Base-by-base conservation (phyloP, 2,797 vertebrate genomes). In the Gambusia yucatana region DNA sequence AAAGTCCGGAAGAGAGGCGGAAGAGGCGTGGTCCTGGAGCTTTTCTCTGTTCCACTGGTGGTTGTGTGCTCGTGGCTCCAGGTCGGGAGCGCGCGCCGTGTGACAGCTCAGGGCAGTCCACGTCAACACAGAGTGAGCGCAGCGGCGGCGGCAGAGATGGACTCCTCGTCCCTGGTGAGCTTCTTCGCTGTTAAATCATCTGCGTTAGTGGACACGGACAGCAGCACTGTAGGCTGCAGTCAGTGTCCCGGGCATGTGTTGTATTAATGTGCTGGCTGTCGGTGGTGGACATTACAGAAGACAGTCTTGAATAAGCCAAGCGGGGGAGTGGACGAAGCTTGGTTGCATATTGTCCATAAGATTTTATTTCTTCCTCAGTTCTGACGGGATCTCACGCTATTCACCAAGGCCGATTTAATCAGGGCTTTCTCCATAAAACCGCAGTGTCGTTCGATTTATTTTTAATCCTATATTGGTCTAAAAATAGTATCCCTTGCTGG, bases 51-150 rank as follows among this genome's bases (percentile, higher is more conserved):
- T 8, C 63, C 4, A 41, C 82, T 43, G 43, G 61, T 3, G 39
- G 13, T 63, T 44, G 76, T 28, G 57, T 39, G 57, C 69, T 79
- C 67, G 76, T 84, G 61, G n/a, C 41, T 72, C 65, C 48, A 80
- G 52, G 50, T 47, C 84, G 87, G 67, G 78, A 57, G 57, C 88
- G 90, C 85, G 89, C 87, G 79, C 86, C 73, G 90, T 90, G 93
- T 96, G 96, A 96, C 96, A 96, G 95, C 95, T 95, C 93, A 93
- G 92, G 89, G 82, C 93, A 95, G 95, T 96, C 96, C 96, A 96
- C 96, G 96, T 96, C 96, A 96, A 96, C 96, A 96, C 93, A 92
- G 76, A 78, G 87, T 81, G 87, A 88, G 85, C 84, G 80, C 86
- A 30, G 78, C 22, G 65, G 39, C 55, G 1, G 55, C 86, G 33